Percentiles rank a stretch among this genome's conserved stretches.
Conservation (phyloP, 2,888 invertebrate species). For the Alitta virens region DNA sequence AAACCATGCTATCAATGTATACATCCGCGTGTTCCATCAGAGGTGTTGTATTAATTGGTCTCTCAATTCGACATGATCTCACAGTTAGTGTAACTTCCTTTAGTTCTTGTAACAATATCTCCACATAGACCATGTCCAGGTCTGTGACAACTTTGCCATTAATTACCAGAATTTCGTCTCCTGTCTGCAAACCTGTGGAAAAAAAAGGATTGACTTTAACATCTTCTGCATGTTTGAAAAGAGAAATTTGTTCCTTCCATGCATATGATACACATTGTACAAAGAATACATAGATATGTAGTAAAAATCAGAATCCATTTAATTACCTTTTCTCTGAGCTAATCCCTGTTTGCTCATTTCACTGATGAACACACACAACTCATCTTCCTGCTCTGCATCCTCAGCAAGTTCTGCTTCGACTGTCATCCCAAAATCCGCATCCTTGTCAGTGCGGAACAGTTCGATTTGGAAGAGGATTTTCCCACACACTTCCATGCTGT, state of each 20-base stretch:
- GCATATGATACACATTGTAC: too few species aligned
- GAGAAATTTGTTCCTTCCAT: too few species aligned
- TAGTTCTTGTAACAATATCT: slow-evolving; percentile 92
- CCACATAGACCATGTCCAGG: slow-evolving; percentile 98
- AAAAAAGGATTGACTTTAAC: too few species aligned
- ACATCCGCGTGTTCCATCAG: slow-evolving; percentile 81
- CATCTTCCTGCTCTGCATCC: slow-evolving; percentile 92
- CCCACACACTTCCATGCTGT: slow-evolving; percentile 81
- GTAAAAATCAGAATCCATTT: too few species aligned
- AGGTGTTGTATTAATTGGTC: slow-evolving; percentile 52
- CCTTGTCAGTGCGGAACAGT: slow-evolving; percentile 81
- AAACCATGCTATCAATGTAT: slow-evolving; percentile 91
- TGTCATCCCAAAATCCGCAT: slow-evolving; percentile 97
- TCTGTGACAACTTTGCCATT: slow-evolving; percentile 97
- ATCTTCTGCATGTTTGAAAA: too few species aligned
- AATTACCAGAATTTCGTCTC: slow-evolving; percentile 98
- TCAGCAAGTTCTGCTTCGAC: slow-evolving; percentile 96
- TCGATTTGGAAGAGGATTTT: slow-evolving; percentile 97
- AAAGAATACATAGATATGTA: too few species aligned
- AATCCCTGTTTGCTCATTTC: slow-evolving; percentile 93
- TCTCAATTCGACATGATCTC: slow-evolving; percentile 80
- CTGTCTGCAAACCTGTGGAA: slow-evolving; percentile 83
- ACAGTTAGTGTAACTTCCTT: slow-evolving; percentile 94
- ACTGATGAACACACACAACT: slow-evolving; percentile 94
- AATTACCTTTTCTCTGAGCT: slow-evolving; percentile 95